These are phyloP conservation scores for Grus americana DNA, from an alignment of 2,113 vertebrate genomes.

Conservation along the genomic window DNA sequence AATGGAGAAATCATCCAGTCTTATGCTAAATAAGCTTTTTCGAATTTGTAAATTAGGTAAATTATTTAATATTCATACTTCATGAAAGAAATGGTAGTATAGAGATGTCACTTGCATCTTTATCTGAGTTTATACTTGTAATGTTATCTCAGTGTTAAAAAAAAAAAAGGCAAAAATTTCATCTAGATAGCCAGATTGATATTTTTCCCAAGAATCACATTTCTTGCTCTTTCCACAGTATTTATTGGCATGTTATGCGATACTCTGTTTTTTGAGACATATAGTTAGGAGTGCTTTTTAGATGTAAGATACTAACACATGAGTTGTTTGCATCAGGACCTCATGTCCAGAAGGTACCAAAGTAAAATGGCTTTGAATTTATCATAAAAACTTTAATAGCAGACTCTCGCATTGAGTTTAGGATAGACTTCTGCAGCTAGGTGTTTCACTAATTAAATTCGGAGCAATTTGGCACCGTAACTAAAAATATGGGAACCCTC, in stretches of 20 bases:
- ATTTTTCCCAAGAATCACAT: background rate
- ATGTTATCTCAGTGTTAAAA: background rate
- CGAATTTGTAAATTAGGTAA: background rate
- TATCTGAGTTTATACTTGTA: background rate
- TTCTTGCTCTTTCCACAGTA: background rate
- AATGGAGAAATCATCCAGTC: background rate
- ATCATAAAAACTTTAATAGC: background rate
- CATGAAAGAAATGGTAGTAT: background rate
- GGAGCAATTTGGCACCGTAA: background rate
- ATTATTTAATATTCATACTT: background rate
- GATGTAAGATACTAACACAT: background rate
- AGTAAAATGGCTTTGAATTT: background rate
- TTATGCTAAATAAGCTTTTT: background rate
- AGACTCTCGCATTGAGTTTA: background rate
- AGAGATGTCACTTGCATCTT: background rate
- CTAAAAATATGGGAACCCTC: slow-evolving; percentile 2
- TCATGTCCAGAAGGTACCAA: background rate
- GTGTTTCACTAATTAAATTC: background rate
- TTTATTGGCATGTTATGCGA: background rate
- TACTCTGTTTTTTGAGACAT: background rate
- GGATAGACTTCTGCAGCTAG: background rate
- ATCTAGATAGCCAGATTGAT: background rate
- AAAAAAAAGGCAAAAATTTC: background rate
- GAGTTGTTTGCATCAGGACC: background rate
- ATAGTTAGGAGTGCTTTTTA: background rate